phyloP scores from a whole-genome alignment of 2,113 vertebrate genomes.

The Lampris megalopsis region DNA sequence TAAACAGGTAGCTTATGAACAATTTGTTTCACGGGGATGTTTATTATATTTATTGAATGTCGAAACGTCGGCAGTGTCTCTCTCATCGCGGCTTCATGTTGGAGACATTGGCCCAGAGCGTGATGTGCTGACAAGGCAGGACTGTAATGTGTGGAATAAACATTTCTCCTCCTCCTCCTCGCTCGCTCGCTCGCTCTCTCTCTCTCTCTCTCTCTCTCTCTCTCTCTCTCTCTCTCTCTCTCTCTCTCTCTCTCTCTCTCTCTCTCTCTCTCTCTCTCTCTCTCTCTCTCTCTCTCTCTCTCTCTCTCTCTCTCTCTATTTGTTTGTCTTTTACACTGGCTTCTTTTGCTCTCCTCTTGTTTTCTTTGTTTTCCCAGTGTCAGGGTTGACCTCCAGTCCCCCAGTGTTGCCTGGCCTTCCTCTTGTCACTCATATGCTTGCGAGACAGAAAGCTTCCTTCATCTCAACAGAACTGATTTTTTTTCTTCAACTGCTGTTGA shows the following conservation, averaged over 20 bases:
- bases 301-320: conserved; percentile 15
- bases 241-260: conserved; percentile 6
- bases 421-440: conserved; percentile 1
- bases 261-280: conserved; percentile 1
- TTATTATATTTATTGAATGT: conserved; percentile 98
- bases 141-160: conserved; percentile 69
- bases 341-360: not conserved
- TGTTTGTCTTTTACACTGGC: not conserved
- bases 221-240: not conserved
- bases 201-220: not conserved
- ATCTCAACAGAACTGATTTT: conserved; percentile 46
- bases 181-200: not conserved
- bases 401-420: conserved; percentile 37
- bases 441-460: conserved; percentile 39
- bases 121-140: conserved; percentile 67
- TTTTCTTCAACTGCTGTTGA: conserved; percentile 28
- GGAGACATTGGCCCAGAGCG: conserved; percentile 41
- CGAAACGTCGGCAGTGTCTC: conserved; percentile 84
- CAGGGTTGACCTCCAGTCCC: conserved; percentile 52
- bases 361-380: not conserved
- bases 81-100: conserved; percentile 76
- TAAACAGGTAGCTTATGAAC: conserved; percentile 99
- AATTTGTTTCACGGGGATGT: conserved; percentile 97
- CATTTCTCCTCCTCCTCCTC: conserved; percentile 37
- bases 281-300: not conserved